These are phyloP conservation scores for Erpetoichthys calabaricus DNA, from an alignment of 2,797 vertebrate genomes.

Conservation along the genomic window DNA sequence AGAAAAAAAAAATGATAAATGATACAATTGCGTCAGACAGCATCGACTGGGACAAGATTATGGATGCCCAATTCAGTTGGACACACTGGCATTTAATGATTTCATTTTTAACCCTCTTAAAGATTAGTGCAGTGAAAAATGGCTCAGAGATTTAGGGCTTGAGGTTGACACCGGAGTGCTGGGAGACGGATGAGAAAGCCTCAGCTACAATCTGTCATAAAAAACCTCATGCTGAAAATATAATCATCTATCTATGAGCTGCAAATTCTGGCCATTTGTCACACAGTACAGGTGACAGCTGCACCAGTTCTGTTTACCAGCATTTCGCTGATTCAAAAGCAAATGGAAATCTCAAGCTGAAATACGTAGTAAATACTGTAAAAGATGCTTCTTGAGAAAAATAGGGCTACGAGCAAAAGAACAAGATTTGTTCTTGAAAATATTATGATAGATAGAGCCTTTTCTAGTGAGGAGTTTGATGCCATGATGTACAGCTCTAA, in stretches of 20 bases:
- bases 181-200: background rate
- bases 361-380: too few relatives aligned
- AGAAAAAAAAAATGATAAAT: background rate
- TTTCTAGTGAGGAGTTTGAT: too few relatives aligned
- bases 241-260: background rate
- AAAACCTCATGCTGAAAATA: background rate
- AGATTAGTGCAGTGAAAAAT: conserved; percentile 39
- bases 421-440: too few relatives aligned
- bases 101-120: conserved; percentile 31
- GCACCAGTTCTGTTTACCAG: background rate
- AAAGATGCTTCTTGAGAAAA: too few relatives aligned
- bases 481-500: too few relatives aligned
- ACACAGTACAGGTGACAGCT: background rate
- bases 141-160: conserved; percentile 15
- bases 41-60: background rate
- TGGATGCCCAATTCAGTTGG: background rate
- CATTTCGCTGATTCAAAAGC: too few relatives aligned
- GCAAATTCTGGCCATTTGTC: background rate
- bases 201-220: background rate
- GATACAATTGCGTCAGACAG: background rate
- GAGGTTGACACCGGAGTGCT: background rate
- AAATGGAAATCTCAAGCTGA: too few relatives aligned
- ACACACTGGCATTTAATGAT: conserved; percentile 15
- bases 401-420: too few relatives aligned
- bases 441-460: too few relatives aligned